phyloP scores from a whole-genome alignment of 37 sponge, comb jelly and placozoan genomes.

The Hexactinellida sp. region DNA sequence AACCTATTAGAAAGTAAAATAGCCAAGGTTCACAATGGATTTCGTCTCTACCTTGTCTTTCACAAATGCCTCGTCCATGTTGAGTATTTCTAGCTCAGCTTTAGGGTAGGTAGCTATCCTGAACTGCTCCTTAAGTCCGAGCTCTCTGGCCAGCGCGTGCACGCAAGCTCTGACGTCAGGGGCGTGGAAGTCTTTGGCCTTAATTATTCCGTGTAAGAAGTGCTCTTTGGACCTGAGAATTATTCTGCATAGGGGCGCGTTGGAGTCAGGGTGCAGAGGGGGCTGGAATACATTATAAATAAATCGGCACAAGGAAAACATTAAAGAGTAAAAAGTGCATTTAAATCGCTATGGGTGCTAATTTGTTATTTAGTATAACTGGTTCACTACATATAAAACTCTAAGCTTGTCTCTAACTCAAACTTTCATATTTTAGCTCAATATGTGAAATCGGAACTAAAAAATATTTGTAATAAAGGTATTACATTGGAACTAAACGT shows the following conservation, averaged over 20 bases:
- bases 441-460: too few species aligned
- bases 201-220: constrained; percentile 51
- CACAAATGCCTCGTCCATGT: constrained; percentile 60
- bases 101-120: constrained; percentile 30
- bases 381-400: too few species aligned
- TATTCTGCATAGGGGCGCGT: constrained; percentile 23
- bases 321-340: too few species aligned
- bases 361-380: too few species aligned
- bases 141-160: constrained; percentile 48
- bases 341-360: too few species aligned
- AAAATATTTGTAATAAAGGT: too few species aligned
- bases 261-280: background rate
- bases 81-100: constrained; percentile 53
- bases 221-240: constrained; percentile 52
- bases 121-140: constrained; percentile 53
- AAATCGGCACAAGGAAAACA: too few species aligned
- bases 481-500: too few species aligned
- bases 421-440: too few species aligned
- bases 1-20: constrained; percentile 22
- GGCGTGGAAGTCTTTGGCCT: constrained; percentile 28
- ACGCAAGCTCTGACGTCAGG: constrained; percentile 27
- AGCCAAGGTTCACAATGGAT: background rate
- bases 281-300: too few species aligned
- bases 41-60: background rate
- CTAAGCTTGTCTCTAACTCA: too few species aligned